phyloP scores from a whole-genome alignment of 2,113 vertebrate species.

The Telmatochromis bifrenatus region DNA sequence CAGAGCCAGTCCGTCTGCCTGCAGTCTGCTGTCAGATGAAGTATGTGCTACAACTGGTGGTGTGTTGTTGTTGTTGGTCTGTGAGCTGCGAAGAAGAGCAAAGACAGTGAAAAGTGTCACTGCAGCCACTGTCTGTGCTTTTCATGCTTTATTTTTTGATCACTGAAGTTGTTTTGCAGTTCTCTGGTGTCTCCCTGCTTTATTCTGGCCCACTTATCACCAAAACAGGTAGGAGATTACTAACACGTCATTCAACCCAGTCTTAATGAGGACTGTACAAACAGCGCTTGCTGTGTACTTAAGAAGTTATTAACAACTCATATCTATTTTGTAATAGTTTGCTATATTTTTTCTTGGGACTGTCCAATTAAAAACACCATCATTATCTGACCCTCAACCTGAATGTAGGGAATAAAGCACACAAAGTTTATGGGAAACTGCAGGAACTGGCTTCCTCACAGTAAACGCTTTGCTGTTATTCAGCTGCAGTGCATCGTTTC shows the following conservation, averaged over 20 bases:
- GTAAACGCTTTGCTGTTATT: background rate
- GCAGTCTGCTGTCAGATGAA: background rate
- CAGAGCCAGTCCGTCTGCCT: background rate
- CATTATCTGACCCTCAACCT: background rate
- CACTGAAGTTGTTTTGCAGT: background rate
- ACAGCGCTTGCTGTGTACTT: background rate
- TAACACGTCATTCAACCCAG: background rate
- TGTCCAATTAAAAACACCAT: background rate
- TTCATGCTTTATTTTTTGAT: background rate
- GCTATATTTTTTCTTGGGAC: background rate
- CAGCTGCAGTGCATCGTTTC: background rate
- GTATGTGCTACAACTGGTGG: background rate
- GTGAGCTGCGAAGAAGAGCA: background rate
- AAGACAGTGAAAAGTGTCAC: background rate
- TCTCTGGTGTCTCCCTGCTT: background rate
- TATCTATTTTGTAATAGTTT: background rate
- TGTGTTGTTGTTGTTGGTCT: background rate
- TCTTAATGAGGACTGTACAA: background rate
- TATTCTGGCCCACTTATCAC: background rate
- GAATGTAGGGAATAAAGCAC: background rate
- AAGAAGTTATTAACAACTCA: background rate
- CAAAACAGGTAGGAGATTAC: background rate
- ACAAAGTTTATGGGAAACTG: background rate
- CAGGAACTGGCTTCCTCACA: background rate
- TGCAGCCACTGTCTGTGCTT: background rate